Conservation (phyloP, 2,888 invertebrate genomes). For the Galeruca laticollis region DNA sequence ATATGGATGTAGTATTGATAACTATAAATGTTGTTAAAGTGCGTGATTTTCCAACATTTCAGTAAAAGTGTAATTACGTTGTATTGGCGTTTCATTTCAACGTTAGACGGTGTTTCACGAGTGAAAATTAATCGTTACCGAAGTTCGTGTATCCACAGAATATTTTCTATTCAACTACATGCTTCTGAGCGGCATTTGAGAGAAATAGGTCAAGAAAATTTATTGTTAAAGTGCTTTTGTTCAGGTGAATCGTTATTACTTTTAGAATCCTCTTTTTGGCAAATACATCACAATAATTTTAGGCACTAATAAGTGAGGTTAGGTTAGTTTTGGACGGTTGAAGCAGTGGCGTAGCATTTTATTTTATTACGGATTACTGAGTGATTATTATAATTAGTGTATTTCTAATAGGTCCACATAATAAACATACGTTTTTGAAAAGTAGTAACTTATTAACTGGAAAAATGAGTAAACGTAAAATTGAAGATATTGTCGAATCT, state of each 20-base stretch:
- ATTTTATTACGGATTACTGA: not conserved
- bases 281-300: not conserved
- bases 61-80: conserved; percentile 6
- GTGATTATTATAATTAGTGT: not conserved
- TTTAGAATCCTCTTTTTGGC: conserved; percentile 9
- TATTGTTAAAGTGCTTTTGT: conserved; percentile 18
- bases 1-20: not conserved
- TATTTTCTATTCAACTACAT: conserved; percentile 6
- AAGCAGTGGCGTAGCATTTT: conserved; percentile 7
- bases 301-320: conserved; percentile 28
- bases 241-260: conserved; percentile 29
- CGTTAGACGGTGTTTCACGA: conserved; percentile 16
- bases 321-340: conserved; percentile 16
- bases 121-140: conserved; percentile 26
- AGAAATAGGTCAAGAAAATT: conserved; percentile 35
- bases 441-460: not conserved
- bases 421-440: not conserved
- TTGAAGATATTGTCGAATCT: conserved; percentile 21
- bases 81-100: not conserved
- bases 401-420: not conserved
- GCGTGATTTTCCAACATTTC: not conserved
- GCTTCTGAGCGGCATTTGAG: conserved; percentile 23
- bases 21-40: conserved; percentile 14
- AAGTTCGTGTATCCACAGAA: conserved; percentile 22
- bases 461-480: conserved; percentile 39